These are phyloP conservation scores for Teleopsis dalmanni DNA, from an alignment of 1,140 invertebrate genomes.

Conservation along the genomic window DNA sequence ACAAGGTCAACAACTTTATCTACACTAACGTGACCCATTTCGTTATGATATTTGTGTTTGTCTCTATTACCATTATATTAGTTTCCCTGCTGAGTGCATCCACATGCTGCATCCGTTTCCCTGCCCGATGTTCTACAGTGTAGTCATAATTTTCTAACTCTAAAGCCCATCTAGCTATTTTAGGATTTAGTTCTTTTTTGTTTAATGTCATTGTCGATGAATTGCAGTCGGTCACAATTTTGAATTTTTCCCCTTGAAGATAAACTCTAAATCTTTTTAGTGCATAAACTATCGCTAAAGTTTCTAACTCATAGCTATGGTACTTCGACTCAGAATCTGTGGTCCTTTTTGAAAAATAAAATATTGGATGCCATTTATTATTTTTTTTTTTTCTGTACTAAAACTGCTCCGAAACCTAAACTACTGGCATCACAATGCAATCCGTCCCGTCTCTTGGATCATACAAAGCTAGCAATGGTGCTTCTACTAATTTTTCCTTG, in stretches of 20 bases:
- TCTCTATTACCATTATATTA: constrained; percentile 10
- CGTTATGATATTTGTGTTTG: too few species aligned
- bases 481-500: constrained; percentile 16
- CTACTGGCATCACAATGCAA: constrained; percentile 24
- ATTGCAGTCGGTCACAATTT: constrained; percentile 43
- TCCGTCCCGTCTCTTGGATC: constrained; percentile 13
- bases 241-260: constrained; percentile 45
- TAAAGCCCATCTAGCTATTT: constrained; percentile 37
- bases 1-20: too few species aligned
- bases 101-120: constrained; percentile 33
- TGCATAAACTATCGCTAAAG: constrained; percentile 46
- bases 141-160: constrained; percentile 15
- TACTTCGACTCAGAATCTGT: constrained; percentile 42
- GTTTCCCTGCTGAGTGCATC: constrained; percentile 21
- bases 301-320: constrained; percentile 46
- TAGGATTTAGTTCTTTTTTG: constrained; percentile 38
- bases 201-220: constrained; percentile 39
- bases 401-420: constrained; percentile 19
- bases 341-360: constrained; percentile 41
- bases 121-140: constrained; percentile 11
- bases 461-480: constrained; percentile 26
- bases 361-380: constrained; percentile 30
- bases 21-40: too few species aligned
- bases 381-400: constrained; percentile 21
- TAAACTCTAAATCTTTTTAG: constrained; percentile 48